These are phyloP conservation scores for Lepilemur ruficaudatus DNA, from an alignment of 2,797 vertebrate genomes.

Conservation along the genomic window DNA sequence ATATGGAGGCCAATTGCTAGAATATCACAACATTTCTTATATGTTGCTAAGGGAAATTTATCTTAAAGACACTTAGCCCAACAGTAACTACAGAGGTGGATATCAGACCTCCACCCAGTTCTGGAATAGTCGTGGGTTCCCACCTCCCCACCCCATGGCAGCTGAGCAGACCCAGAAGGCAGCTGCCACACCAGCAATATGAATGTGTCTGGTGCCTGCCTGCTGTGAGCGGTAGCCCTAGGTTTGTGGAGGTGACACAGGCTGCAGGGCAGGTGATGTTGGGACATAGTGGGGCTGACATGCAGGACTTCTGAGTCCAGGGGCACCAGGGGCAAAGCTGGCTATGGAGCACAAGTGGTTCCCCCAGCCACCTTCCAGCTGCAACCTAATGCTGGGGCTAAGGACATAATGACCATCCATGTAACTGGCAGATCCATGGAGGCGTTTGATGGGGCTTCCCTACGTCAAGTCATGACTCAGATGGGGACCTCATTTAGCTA, in stretches of 20 bases:
- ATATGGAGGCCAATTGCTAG: not conserved
- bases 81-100: not conserved
- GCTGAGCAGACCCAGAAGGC: not conserved
- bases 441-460: not conserved
- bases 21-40: not conserved
- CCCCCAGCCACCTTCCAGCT: not conserved
- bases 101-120: not conserved
- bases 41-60: not conserved
- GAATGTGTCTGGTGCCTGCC: not conserved
- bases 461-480: not conserved
- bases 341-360: not conserved
- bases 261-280: not conserved
- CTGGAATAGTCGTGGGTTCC: not conserved
- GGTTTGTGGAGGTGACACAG: accelerated
- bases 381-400: not conserved
- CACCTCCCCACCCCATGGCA: no score
- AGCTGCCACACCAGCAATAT: not conserved
- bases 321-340: not conserved
- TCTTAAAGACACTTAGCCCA: not conserved
- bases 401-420: not conserved
- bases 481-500: not conserved
- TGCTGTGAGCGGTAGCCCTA: not conserved
- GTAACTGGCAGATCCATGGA: not conserved
- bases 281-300: not conserved
- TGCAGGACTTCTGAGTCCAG: not conserved